Evolutionary conservation across 1,140 invertebrate genomes (phyloP).

Genomic region (Drosophila ambigua): DNA sequence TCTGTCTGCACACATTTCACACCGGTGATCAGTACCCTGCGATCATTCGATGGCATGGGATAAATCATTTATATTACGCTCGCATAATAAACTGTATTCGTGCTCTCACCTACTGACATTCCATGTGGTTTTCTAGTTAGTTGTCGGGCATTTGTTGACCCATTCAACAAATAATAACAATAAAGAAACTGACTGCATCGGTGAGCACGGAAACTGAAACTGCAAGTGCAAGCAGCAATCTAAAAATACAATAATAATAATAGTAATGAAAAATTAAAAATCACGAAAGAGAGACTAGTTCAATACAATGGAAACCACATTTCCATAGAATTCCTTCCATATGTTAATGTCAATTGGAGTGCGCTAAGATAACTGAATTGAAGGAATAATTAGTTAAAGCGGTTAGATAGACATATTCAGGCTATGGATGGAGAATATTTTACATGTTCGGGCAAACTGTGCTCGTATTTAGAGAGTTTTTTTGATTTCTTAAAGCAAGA

Average conservation of each 20-base stretch:
- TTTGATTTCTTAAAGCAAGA: constrained; percentile 13
- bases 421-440: not conserved
- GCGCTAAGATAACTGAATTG: constrained; percentile 20
- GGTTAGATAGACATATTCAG: constrained; percentile 3
- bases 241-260: constrained; percentile 41
- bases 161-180: constrained; percentile 42
- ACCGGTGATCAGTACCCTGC: constrained; percentile 1
- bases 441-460: not conserved
- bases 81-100: constrained; percentile 48
- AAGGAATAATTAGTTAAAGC: constrained; percentile 19
- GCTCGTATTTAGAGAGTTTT: not conserved
- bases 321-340: constrained; percentile 39
- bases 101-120: constrained; percentile 25
- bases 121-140: constrained; percentile 26
- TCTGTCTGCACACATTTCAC: constrained; percentile 30
- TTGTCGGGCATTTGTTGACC: constrained; percentile 35
- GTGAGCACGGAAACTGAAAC: constrained; percentile 33
- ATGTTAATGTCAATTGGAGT: constrained; percentile 30
- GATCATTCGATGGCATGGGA: constrained; percentile 29
- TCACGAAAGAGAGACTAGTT: constrained; percentile 32
- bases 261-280: constrained; percentile 37
- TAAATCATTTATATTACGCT: constrained; percentile 59
- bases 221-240: constrained; percentile 36
- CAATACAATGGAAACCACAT: constrained; percentile 35
- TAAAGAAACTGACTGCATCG: constrained; percentile 16